Evolutionary conservation across 2,888 invertebrate genomes (phyloP), one percentile per base, ranked within the genome.

Genomic region (Glomeris marginata): DNA sequence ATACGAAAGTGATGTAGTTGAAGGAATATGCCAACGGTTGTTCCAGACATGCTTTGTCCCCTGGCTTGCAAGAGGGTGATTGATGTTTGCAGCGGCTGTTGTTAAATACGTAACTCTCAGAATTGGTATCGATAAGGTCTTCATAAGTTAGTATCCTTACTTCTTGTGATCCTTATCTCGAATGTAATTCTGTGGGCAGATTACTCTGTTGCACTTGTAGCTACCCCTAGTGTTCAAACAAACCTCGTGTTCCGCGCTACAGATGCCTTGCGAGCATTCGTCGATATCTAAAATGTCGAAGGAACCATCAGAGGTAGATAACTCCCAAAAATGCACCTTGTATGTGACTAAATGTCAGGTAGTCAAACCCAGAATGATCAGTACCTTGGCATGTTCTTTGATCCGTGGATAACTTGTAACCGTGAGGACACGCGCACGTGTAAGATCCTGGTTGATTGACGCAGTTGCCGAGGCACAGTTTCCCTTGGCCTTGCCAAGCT

Each of bases 151-250:
- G 42, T 10, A 45, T 13, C 72, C 77, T 73, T 66, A 91, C 91
- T 91, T 88, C 63, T 79, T 85, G 53, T 81, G 78, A 47, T 75
- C 74, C 0, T 71, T 66, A 59, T 94, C 91, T 47, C 78, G 77
- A 21, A 77, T 70, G 66, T 94, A 97, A 44, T 88, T 86, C 0
- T 73, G 63, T 0, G 94, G 94, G 64, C 97, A 97, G 42, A 75
- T 72, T 55, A 95, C 83, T 16, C 73, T 73, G 59, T 87, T 85
- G 63, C 95, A 97, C 61, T 86, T 81, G 69, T 77, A 86, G 50
- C 83, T 75, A 1, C 97, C 97, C 52, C 87, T 73, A 1, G 82
- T 86, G 67, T 97, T 97, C 58, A 91, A 80, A 63, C 97, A 97
- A 45, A 85, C 62, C 58, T 82, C 77, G 54, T 83, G 78, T 0